Base-by-base conservation (phyloP, 1,140 invertebrate genomes). In the Drosophila ambigua region DNA sequence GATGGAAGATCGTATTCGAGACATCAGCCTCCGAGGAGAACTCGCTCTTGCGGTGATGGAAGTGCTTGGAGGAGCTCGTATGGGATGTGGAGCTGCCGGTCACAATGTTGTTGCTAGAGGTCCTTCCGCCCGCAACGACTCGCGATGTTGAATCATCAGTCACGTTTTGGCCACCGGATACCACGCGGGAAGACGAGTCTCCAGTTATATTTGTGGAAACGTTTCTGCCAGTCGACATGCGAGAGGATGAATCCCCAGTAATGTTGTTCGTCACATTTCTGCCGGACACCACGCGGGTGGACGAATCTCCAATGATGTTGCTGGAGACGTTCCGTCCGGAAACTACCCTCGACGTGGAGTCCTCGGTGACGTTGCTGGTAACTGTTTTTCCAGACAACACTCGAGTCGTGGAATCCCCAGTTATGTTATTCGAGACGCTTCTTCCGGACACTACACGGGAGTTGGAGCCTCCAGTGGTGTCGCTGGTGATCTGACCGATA, bases 1-100 rank as follows among this genome's bases (percentile, higher is more conserved):
- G 93, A 88, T 97, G 95, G 4, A 97, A 93, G 20, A 97, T 95
- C 16, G 96, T 93, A 73, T 97, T 97, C 28, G 92, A 94, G 0
- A 96, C 93, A 76, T 96, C 94, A 0, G 94, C 93, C n/a, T 95
- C 94, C 0, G 95, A 95, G 1, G 95, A 94, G 51, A 97, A 94
- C 23, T 96, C 93, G 46, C 94, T 96, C 72, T 95, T 95, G 11
- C 95, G 93, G 74, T 96, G 95, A 72, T 91, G 90, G 58, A 90
- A 91, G 31, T 91, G 79, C 59, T 91, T 91, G 0, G 87, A 81
- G 6, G 67, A 62, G 45, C 43, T 50, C 45, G 50, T 28, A 0
- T 84, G 82, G 3, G 76, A 53, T 2, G 66, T 60, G 31, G 80
- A 59, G 48, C 50, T 61, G 11, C 54, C 50, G 1, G 44, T 67